Base-by-base conservation (phyloP, 1,140 invertebrate species). In the Periplaneta americana region DNA sequence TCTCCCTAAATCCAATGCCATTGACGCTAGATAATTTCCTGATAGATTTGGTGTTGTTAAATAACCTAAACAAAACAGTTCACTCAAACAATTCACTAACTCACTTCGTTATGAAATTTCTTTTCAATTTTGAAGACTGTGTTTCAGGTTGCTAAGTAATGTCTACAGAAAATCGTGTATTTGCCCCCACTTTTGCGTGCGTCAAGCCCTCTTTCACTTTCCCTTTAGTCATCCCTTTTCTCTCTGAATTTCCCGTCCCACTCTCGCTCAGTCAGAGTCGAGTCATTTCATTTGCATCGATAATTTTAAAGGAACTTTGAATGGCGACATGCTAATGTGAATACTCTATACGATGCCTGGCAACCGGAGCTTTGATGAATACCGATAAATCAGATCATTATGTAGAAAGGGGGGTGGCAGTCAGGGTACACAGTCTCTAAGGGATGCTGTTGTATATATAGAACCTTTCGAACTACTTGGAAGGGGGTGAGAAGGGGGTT, bases 301-400 rank as follows among this genome's bases (percentile, higher is more conserved):
- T 81, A 81, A 81, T 81, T 81, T 81, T 78, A 77, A 81, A 81
- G 81, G 81, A 81, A 81, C 36, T 81, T 81, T 81, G 81, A 81
- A 78, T 78, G 81, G 74, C 81, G 81, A 37, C 81, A 81, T 78
- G 81, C 66, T 78, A 81, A 81, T 81, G 81, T 81, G 74, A 39
- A 36, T 80, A 34, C 80, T 34, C 80, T 78, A 34, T 39, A 18
- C 36, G 76, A 22, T 34, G 28, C 34, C 36, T 36, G 37, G 31
- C 79, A n/a, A n/a, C 36, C 79, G 48, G n/a, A 28, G 80, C 80
- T 81, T 81, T 81, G 80, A 75, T 81, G 80, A 81, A 81, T 76
- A 37, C 66, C 80, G 80, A 81, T 81, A 81, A 81, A 81, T 81
- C 80, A 81, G 80, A 76, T 81, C 79, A 39, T 80, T 80, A 80